phyloP scores from a whole-genome alignment of 2,888 invertebrate species.

The Mimumesa dahlbomi region DNA sequence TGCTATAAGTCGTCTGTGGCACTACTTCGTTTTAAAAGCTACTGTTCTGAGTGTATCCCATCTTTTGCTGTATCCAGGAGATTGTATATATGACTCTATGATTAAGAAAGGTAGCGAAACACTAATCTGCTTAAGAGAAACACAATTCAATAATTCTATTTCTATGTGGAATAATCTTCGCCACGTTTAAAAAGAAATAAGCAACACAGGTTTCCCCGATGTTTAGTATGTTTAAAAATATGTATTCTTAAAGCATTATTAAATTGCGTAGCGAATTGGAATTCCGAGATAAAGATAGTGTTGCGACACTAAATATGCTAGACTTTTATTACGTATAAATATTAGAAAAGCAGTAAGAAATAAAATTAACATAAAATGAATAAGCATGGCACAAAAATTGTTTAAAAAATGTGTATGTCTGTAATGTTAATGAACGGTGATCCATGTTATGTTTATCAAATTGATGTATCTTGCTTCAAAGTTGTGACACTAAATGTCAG shows the following conservation, averaged over 20 bases:
- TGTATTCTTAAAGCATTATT: constrained; percentile 1
- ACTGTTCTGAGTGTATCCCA: constrained; percentile 6
- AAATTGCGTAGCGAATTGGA: constrained; percentile 1
- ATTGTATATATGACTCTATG: neutral
- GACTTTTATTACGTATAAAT: constrained; percentile 6
- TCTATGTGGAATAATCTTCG: neutral
- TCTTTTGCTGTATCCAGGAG: neutral
- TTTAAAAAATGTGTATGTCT: constrained; percentile 8
- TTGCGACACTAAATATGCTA: no score
- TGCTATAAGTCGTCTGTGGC: no score
- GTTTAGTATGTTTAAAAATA: neutral
- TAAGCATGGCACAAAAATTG: constrained; percentile 21
- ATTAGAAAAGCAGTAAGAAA: constrained; percentile 31
- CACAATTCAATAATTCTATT: neutral
- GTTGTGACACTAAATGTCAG: neutral
- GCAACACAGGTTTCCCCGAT: no score
- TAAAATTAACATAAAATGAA: constrained; percentile 19
- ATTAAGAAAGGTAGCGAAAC: neutral
- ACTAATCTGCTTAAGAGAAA: neutral
- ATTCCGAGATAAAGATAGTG: neutral
- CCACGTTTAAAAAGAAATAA: no score
- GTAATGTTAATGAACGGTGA: constrained; percentile 20
- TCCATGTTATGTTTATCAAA: constrained; percentile 6
- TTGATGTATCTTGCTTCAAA: neutral
- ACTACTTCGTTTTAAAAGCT: constrained; percentile 8